Evolutionary conservation across 1,140 invertebrate genomes (phyloP), one percentile per base, ranked within the genome.

Genomic region (Heliconius hermathena): DNA sequence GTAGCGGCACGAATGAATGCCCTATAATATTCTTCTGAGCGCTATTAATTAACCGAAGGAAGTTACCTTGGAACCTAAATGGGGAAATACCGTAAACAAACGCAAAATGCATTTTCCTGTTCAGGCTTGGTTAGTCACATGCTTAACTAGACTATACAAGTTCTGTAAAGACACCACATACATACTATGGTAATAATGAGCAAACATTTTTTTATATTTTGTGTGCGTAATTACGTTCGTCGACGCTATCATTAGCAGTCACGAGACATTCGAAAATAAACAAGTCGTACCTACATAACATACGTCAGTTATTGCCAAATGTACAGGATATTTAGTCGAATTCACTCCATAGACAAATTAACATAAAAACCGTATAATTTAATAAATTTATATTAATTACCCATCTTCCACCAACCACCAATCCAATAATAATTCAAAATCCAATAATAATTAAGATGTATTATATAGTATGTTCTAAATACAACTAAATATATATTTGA

Each of bases 221-320:
- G 8, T n/a, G 77, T 74, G 78, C 73, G 73, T 79, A 74, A 73
- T 80, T 76, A 74, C 60, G 79, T 79, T 41, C 54, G 72, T 60
- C 71, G 73, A 26, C 73, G 66, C 78, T 80, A 82, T 82, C 80
- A 78, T 82, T 84, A 82, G 81, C 66, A 77, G 74, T 77, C 79
- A 90, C 88, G 87, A 85, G 88, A 90, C 86, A 82, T 26, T 86
- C 87, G 82, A 89, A 93, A 91, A 93, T 91, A 93, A 91, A 91
- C 87, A 91, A 82, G 82, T 82, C 81, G 82, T 78, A 88, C 74
- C 3, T 18, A 71, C 2, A 52, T 8, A 8, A 52, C 18, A 18
- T 75, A 20, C 29, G 80, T 73, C n/a, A 26, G 26, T 78, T 83
- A 82, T 75, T 87, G 89, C 89, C 89, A 89, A 91, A 88, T 87